Percentiles rank a stretch among this genome's conserved stretches.
These are phyloP conservation scores for Benitochromis conjunctus DNA, from an alignment of 2,113 vertebrate genomes.

Conservation along the genomic window DNA sequence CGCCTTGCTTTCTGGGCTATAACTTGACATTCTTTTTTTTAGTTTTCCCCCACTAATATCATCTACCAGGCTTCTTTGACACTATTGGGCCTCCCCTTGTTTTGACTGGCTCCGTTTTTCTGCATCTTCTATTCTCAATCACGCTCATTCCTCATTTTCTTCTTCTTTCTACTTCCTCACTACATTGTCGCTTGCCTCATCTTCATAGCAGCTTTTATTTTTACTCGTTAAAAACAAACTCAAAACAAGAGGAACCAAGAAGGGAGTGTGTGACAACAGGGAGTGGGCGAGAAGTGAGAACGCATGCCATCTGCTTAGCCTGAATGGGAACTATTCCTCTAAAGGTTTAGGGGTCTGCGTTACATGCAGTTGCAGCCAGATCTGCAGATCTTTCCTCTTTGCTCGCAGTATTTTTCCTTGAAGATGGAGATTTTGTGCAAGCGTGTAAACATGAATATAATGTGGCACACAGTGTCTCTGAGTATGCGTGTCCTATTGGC, in stretches of 20 bases:
- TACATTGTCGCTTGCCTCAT: not conserved
- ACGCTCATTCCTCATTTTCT: not conserved
- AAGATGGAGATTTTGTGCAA: slow-evolving; percentile 10
- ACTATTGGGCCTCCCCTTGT: not conserved
- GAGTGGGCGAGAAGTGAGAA: slow-evolving; percentile 49
- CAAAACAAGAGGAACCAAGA: slow-evolving; percentile 10
- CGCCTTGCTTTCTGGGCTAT: not conserved
- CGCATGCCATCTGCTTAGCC: slow-evolving; percentile 38
- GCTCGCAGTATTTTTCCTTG: slow-evolving; percentile 46
- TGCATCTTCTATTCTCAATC: not conserved
- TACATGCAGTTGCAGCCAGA: not conserved
- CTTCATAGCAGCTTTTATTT: not conserved
- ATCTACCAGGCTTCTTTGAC: not conserved
- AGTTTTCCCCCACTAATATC: not conserved
- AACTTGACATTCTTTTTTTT: not conserved
- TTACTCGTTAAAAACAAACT: not conserved
- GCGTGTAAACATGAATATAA: slow-evolving; percentile 39
- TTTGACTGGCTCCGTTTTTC: not conserved
- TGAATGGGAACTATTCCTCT: not conserved
- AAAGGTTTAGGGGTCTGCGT: not conserved
- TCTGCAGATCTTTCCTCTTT: not conserved
- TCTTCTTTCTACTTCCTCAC: not conserved
- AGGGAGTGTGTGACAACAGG: not conserved
- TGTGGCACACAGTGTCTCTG: slow-evolving; percentile 1
- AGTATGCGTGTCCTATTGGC: slow-evolving; percentile 5